Base-by-base conservation (phyloP, 2,888 invertebrate genomes). In the Pollenia angustigena region DNA sequence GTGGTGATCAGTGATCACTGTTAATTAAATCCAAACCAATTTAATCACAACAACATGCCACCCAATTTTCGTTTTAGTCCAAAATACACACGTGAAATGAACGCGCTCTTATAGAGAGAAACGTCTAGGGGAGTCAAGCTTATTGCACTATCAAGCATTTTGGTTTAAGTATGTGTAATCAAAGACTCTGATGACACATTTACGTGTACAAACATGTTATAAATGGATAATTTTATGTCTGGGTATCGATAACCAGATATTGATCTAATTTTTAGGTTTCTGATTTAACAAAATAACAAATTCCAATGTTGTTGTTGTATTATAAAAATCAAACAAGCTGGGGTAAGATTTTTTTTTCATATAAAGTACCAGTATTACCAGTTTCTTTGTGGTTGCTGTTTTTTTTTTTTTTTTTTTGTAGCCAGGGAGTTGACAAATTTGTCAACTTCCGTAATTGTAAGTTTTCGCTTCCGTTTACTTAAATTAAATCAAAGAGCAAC, bases 361-460 rank as follows among this genome's bases (percentile, higher is more conserved):
- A 11, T 32, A 42, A 60, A 60, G 23, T 18, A 12, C 14, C 9
- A 69, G 50, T 48, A 12, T 56, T n/a, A 72, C 71, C 80, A 54
- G 74, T 44, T 75, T 69, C n/a, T 23, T 32, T 32, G 32, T 32
- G 4, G 32, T 60, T 74, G 1, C 4, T 3, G 9, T 52, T 44
- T 32, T 66, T 52, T 10, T 14, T 32, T 66, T 52, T 10, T 14
- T 18, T 14, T 54, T 56, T 4, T 40, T 54, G 50, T 54, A 11
- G n/a, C 4, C 66, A 58, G 75, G 52, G 48, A 76, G 54, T 75
- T 76, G 52, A 32, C 32, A 32, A 85, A 81, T 81, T 81, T 85
- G 71, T 62, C 72, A 76, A 88, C 86, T 89, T 89, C 89, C 89
- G 90, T 89, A 90, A 89, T 90, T 90, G 90, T 90, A 90, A 89